Conservation (phyloP, 2,888 invertebrate species). For the Aspidiotus destructor region DNA sequence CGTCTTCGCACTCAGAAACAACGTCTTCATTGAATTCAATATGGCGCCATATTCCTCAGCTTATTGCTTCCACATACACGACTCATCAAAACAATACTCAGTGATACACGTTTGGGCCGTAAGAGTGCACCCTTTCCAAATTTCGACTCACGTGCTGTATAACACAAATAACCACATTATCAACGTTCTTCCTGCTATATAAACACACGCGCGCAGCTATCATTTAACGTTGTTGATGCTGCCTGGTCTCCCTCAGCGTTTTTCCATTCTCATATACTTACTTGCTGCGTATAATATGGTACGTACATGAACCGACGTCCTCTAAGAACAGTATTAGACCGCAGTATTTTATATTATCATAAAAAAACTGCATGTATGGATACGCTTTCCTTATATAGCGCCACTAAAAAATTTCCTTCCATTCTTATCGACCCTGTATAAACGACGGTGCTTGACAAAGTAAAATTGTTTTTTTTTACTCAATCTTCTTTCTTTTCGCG, state of each 20-base stretch:
- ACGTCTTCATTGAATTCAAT: conserved; percentile 39
- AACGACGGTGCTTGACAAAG: too few species aligned
- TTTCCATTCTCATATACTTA: neutral
- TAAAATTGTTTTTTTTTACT: too few species aligned
- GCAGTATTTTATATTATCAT: conserved; percentile 23
- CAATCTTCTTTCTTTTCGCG: too few species aligned
- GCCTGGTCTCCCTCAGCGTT: neutral
- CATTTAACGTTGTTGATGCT: conserved; percentile 26
- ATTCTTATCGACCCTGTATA: too few species aligned
- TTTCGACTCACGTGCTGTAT: conserved; percentile 33
- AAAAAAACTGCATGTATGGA: conserved; percentile 4
- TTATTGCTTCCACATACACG: conserved; percentile 39
- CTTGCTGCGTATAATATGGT: neutral
- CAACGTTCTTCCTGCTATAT: conserved; percentile 29
- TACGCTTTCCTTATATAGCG: neutral
- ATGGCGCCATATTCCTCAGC: conserved; percentile 38
- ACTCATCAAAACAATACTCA: conserved; percentile 37
- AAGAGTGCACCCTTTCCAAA: conserved; percentile 28
- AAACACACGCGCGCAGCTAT: conserved; percentile 29
- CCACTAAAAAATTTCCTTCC: too few species aligned
- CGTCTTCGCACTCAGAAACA: conserved; percentile 29
- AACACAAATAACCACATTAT: conserved; percentile 34
- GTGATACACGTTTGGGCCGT: conserved; percentile 27
- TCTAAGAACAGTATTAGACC: conserved; percentile 8
- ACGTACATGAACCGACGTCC: neutral